These are phyloP conservation scores for Eriosoma lanigerum DNA, from an alignment of 1,140 invertebrate species.

Conservation along the genomic window DNA sequence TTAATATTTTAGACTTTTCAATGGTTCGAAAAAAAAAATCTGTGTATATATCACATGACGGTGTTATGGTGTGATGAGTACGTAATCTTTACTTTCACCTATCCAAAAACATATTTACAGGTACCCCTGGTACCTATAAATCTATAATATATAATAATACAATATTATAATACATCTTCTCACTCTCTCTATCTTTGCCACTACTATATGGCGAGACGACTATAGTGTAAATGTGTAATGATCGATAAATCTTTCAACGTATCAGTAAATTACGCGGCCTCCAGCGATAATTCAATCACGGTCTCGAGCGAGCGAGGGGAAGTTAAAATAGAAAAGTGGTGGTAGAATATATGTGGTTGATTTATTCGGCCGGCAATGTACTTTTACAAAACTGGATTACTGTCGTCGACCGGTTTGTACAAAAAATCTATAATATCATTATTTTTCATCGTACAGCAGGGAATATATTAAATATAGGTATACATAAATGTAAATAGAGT, in stretches of 20 bases:
- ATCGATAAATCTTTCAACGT: constrained; percentile 33
- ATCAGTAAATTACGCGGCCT: constrained; percentile 21
- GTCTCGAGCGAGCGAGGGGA: background rate
- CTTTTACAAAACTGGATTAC: constrained; percentile 28
- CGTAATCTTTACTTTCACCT: background rate
- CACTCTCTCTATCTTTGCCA: background rate
- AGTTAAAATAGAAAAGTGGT: constrained; percentile 1
- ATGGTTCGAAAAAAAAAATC: too few relatives aligned
- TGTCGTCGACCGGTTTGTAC: constrained; percentile 19
- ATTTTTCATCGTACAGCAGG: background rate
- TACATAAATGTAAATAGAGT: background rate
- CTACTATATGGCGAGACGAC: constrained; percentile 3
- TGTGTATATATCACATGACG: background rate
- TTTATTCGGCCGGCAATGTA: constrained; percentile 18
- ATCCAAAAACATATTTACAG: too few relatives aligned
- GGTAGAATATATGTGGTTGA: constrained; percentile 10
- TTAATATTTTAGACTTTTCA: background rate
- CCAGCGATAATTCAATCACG: constrained; percentile 7
- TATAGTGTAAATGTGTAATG: constrained; percentile 5
- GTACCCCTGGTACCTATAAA: too few relatives aligned
- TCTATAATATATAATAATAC: background rate
- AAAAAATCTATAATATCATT: constrained; percentile 3
- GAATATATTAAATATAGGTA: background rate
- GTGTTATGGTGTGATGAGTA: too few relatives aligned
- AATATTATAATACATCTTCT: background rate